phyloP scores from a whole-genome alignment of 1,140 invertebrate species.

The Hetaerina americana region DNA sequence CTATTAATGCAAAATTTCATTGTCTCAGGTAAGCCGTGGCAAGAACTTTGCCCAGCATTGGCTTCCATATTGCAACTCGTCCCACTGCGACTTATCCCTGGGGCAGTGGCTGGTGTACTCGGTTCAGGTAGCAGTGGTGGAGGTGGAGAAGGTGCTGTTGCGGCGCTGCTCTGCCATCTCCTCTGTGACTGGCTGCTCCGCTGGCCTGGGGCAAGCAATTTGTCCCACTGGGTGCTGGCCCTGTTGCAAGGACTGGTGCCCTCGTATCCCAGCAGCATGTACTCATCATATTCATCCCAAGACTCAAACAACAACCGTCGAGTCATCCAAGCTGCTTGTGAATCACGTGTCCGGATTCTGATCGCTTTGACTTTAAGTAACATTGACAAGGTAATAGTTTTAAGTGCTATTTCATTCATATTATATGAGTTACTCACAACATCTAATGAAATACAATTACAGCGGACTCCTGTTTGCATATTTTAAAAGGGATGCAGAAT shows the following conservation, averaged over 20 bases:
- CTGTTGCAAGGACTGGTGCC: conserved; percentile 36
- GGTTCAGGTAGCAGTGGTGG: conserved; percentile 21
- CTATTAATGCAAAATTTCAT: too few relatives aligned
- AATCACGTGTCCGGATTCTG: conserved; percentile 24
- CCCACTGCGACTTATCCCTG: conserved; percentile 26
- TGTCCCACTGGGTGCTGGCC: conserved; percentile 36
- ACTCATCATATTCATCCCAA: neutral
- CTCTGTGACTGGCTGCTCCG: conserved; percentile 36
- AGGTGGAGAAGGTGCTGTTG: neutral
- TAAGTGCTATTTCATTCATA: neutral
- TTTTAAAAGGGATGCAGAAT: too few relatives aligned
- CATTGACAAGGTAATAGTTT: conserved; percentile 28
- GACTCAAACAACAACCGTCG: conserved; percentile 27
- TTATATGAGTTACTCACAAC: too few relatives aligned
- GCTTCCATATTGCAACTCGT: conserved; percentile 40
- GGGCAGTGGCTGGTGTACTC: conserved; percentile 31
- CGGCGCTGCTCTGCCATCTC: conserved; percentile 17
- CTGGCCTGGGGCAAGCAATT: conserved; percentile 33
- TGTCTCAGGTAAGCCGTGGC: neutral
- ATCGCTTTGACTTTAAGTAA: conserved; percentile 33
- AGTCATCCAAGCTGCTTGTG: neutral
- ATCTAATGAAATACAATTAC: too few relatives aligned
- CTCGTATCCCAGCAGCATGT: neutral
- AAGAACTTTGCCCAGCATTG: conserved; percentile 34
- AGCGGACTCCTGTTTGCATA: too few relatives aligned